Conservation (phyloP, 2,888 invertebrate species). For the Cheiracanthium punctorium region DNA sequence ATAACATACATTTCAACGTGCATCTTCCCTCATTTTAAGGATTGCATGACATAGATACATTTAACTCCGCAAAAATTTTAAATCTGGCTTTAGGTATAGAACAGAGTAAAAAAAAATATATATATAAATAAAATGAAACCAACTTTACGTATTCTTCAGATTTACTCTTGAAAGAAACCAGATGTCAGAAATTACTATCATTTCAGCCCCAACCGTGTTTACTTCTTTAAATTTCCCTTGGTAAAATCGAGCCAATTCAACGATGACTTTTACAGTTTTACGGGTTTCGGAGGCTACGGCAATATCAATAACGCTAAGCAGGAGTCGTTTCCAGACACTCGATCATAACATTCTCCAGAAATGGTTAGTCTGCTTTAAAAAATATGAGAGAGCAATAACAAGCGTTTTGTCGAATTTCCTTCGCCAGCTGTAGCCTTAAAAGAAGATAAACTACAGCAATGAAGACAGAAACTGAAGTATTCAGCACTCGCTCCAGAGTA, state of each 20-base stretch:
- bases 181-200: constrained; percentile 51
- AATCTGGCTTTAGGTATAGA: too few species aligned
- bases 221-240: constrained; percentile 53
- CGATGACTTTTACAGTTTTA: constrained; percentile 67
- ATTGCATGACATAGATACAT: too few species aligned
- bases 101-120: too few species aligned
- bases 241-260: neutral
- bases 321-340: constrained; percentile 47
- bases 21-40: too few species aligned
- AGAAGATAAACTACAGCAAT: constrained; percentile 54
- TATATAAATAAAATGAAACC: too few species aligned
- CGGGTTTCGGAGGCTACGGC: constrained; percentile 63
- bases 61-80: too few species aligned
- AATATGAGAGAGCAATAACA: constrained; percentile 48
- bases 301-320: constrained; percentile 66
- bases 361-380: constrained; percentile 29
- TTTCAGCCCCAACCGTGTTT: constrained; percentile 57
- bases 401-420: constrained; percentile 60
- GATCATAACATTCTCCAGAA: constrained; percentile 49
- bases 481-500: neutral
- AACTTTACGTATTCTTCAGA: too few species aligned
- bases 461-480: constrained; percentile 34
- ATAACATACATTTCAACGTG: too few species aligned
- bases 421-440: constrained; percentile 57
- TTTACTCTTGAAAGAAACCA: constrained; percentile 17